phyloP scores from a whole-genome alignment of 2,113 vertebrate genomes.

The Mesitornis unicolor region DNA sequence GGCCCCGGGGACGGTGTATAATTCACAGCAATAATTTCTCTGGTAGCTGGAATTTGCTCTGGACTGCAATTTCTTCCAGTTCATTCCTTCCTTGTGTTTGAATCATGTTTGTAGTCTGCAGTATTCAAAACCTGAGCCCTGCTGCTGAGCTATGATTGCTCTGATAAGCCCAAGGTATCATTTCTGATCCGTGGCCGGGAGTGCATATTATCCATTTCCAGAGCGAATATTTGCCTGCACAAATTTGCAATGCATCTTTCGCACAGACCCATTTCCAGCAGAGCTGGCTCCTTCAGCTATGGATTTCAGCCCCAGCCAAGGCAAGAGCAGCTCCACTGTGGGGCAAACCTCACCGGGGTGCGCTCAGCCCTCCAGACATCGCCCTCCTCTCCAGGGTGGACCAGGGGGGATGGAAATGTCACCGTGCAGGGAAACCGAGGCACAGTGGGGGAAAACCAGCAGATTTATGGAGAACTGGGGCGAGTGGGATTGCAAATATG shows the following conservation, averaged over 20 bases:
- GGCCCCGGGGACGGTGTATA: neutral
- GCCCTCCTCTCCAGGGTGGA: neutral
- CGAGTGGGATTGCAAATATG: rapidly evolving
- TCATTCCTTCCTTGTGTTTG: neutral
- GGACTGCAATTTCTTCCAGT: neutral
- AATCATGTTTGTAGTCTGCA: neutral
- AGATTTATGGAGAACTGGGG: neutral
- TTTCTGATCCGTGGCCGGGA: neutral
- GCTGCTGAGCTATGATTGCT: neutral
- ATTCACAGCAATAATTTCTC: neutral
- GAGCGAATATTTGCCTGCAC: neutral
- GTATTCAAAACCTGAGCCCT: neutral
- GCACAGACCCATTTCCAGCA: neutral
- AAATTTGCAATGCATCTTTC: neutral
- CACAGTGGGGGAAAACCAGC: neutral
- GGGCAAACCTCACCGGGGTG: neutral
- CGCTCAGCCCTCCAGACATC: rapidly evolving
- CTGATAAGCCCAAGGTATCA: neutral
- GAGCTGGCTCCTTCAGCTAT: neutral
- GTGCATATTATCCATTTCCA: neutral
- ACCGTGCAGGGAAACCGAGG: neutral
- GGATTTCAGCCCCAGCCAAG: neutral
- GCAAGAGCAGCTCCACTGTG: neutral
- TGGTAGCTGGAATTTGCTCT: neutral
- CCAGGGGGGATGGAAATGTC: too few relatives aligned